These are phyloP conservation scores for Anas georgica DNA, from an alignment of 2,797 vertebrate genomes.

Conservation along the genomic window DNA sequence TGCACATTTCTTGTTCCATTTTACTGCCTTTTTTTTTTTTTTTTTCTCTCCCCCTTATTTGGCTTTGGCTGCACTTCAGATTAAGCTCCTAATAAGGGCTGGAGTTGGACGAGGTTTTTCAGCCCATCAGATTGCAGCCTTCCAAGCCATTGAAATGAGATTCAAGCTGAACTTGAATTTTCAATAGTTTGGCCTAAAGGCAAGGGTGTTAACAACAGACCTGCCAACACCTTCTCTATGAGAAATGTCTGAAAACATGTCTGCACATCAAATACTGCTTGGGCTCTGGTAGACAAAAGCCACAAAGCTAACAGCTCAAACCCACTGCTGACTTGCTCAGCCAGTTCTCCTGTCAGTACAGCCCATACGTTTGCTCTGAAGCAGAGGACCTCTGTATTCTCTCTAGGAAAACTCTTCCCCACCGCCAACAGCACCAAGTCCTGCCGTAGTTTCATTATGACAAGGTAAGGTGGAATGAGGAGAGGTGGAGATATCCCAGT, in stretches of 20 bases:
- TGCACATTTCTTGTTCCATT: constrained; percentile 66
- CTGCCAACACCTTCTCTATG: constrained; percentile 63
- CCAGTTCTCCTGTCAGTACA: constrained; percentile 4
- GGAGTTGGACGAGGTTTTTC: constrained; percentile 45
- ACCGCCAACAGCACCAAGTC: not conserved
- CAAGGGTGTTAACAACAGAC: constrained; percentile 65
- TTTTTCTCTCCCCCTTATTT: not conserved
- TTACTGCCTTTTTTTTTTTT: not conserved
- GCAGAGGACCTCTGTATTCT: not conserved
- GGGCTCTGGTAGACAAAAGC: constrained; percentile 56
- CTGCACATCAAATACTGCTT: constrained; percentile 39
- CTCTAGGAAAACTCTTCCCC: constrained; percentile 16
- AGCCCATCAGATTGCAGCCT: constrained; percentile 59
- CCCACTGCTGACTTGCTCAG: not conserved
- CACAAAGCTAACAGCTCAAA: constrained; percentile 39
- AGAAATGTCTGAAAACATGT: constrained; percentile 53
- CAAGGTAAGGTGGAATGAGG: not conserved
- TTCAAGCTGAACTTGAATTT: constrained; percentile 66
- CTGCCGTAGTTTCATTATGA: not conserved
- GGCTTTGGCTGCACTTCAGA: constrained; percentile 53
- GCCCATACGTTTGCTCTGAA: not conserved
- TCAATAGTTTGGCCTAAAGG: constrained; percentile 67
- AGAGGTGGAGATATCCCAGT: not conserved
- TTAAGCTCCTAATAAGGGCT: constrained; percentile 69
- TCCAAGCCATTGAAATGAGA: constrained; percentile 61